phyloP scores from a whole-genome alignment of 2,113 vertebrate genomes.

The Anarhynchus alexandrinus region DNA sequence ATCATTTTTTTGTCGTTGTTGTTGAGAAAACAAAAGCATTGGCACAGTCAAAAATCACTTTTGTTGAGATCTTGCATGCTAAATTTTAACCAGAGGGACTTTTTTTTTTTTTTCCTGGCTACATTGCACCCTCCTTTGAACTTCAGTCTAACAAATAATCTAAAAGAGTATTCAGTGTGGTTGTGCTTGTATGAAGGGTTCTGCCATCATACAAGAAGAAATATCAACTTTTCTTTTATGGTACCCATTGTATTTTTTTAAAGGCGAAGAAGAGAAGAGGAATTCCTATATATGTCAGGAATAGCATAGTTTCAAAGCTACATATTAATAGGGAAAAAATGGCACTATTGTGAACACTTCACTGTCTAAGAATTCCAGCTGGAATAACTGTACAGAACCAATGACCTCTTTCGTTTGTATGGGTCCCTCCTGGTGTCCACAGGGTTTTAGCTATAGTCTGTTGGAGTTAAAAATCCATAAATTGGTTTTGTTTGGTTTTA shows the following conservation, averaged over 20 bases:
- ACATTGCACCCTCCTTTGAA: slow-evolving; percentile 33
- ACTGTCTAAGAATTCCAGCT: slow-evolving; percentile 50
- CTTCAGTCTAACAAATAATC: slow-evolving; percentile 25
- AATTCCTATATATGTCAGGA: neutral
- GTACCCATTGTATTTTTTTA: neutral
- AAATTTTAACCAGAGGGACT: slow-evolving; percentile 46
- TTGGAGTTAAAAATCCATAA: neutral
- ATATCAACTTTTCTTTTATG: slow-evolving; percentile 11
- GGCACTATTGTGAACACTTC: neutral
- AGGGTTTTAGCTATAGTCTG: neutral
- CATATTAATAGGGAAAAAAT: neutral
- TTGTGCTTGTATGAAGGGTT: slow-evolving; percentile 8
- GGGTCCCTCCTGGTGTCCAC: neutral
- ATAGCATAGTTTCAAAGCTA: neutral
- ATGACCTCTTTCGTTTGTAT: neutral
- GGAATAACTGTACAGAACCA: slow-evolving; percentile 5
- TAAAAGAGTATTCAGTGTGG: slow-evolving; percentile 25
- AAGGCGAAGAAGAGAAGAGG: neutral
- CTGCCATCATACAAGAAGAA: slow-evolving; percentile 12
- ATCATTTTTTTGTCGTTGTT: slow-evolving; percentile 30
- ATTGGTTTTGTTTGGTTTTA: neutral
- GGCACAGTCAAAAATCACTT: slow-evolving; percentile 46
- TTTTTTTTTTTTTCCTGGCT: neutral
- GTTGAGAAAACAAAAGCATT: slow-evolving; percentile 56
- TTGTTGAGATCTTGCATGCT: slow-evolving; percentile 51